Evolutionary conservation across 2,113 vertebrate genomes (phyloP).

Genomic region (Synchiropus splendidus): DNA sequence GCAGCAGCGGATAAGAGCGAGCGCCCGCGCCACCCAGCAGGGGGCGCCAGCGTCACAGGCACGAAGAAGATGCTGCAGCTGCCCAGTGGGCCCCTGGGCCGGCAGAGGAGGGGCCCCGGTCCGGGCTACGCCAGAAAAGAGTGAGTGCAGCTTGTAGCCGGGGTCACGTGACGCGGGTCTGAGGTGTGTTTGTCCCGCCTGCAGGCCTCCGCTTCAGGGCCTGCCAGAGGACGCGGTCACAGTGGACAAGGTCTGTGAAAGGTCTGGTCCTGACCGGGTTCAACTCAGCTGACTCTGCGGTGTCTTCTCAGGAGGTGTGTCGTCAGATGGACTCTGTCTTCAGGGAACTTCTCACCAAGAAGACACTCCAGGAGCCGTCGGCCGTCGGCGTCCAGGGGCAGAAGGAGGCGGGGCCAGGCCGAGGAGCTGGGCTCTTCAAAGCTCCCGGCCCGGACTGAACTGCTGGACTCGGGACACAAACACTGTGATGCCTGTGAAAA

Average conservation of each 20-base stretch:
- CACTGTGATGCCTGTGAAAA: too few relatives aligned
- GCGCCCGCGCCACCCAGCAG: constrained; percentile 21
- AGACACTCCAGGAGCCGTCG: constrained; percentile 31
- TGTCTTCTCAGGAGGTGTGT: constrained; percentile 61
- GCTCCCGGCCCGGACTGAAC: too few relatives aligned
- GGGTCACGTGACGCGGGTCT: not conserved
- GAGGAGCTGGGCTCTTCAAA: too few relatives aligned
- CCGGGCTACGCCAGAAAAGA: constrained; percentile 40
- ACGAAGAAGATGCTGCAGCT: constrained; percentile 54
- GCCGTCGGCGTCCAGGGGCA: too few relatives aligned
- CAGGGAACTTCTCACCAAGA: constrained; percentile 68
- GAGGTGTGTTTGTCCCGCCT: not conserved
- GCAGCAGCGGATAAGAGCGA: constrained; percentile 50
- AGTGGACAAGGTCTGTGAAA: constrained; percentile 59
- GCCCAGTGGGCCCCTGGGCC: constrained; percentile 30
- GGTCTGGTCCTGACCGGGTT: not conserved
- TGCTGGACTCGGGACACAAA: too few relatives aligned
- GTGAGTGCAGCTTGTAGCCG: constrained; percentile 41
- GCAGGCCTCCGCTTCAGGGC: constrained; percentile 28
- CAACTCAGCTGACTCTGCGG: not conserved
- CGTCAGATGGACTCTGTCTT: constrained; percentile 77
- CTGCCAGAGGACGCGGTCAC: constrained; percentile 30
- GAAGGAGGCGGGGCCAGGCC: too few relatives aligned
- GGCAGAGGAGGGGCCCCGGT: constrained; percentile 27
- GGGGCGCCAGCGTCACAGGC: constrained; percentile 15